These are phyloP conservation scores for Paragorgia papillata DNA, from an alignment of 92 coral and sea anemone genomes.

Conservation along the genomic window DNA sequence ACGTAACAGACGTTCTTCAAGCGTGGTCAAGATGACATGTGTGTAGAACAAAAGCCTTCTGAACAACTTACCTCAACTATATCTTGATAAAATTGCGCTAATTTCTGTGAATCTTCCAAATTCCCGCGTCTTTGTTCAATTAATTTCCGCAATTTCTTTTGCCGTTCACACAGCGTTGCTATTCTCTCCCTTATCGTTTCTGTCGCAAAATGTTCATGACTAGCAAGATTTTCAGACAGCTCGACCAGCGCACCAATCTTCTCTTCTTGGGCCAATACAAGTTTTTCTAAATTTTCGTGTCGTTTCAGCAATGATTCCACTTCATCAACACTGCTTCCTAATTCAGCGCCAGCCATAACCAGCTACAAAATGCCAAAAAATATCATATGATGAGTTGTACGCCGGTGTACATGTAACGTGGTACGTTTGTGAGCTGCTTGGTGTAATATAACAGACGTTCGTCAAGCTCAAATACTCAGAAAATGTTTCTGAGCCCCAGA, in stretches of 20 bases:
- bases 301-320: conserved; percentile 83
- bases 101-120: conserved; percentile 81
- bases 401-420: no score
- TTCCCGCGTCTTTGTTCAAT: conserved; percentile 68
- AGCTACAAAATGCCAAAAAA: conserved; percentile 53
- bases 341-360: conserved; percentile 84
- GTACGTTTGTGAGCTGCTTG: no score
- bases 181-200: conserved; percentile 67
- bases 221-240: conserved; percentile 71
- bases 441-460: no score
- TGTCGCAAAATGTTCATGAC: conserved; percentile 66
- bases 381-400: background rate
- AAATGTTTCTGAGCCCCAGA: no score
- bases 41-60: no score
- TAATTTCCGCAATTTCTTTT: conserved; percentile 72
- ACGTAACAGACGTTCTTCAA: no score
- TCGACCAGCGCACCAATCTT: conserved; percentile 66
- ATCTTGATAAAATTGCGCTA: conserved; percentile 91
- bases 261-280: conserved; percentile 74
- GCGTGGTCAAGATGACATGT: no score
- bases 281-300: conserved; percentile 88
- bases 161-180: conserved; percentile 67
- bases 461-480: no score
- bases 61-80: conserved; percentile 91
- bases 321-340: conserved; percentile 90